phyloP scores from a whole-genome alignment of 2,797 vertebrate species.

The Alcedo quadribrachys region DNA sequence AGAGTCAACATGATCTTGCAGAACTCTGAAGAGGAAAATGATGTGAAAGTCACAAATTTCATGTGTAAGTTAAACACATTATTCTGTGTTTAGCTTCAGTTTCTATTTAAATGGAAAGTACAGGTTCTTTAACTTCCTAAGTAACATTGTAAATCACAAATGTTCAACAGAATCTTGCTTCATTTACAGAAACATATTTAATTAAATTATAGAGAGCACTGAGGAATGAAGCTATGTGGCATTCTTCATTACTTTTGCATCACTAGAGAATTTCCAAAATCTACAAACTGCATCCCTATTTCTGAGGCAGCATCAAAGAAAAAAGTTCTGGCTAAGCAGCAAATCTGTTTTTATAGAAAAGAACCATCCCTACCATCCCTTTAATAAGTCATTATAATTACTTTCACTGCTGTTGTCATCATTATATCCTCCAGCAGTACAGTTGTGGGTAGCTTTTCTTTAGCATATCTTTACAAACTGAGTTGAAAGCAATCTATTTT shows the following conservation, averaged over 20 bases:
- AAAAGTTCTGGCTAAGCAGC: background rate
- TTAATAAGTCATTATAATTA: background rate
- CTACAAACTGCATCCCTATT: background rate
- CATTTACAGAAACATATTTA: background rate
- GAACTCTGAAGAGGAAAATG: background rate
- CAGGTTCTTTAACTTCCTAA: background rate
- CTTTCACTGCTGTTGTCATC: background rate
- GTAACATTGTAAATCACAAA: background rate
- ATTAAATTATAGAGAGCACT: background rate
- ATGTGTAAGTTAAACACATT: background rate
- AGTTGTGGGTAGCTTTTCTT: background rate
- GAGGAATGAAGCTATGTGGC: background rate
- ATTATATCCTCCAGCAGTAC: background rate
- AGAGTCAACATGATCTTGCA: background rate
- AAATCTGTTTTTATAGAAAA: background rate
- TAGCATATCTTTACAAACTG: slow-evolving; percentile 12
- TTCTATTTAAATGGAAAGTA: background rate
- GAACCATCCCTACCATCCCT: background rate
- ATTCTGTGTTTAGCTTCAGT: background rate
- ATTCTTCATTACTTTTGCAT: background rate
- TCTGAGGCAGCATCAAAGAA: background rate
- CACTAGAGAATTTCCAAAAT: background rate
- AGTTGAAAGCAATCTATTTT: slow-evolving; percentile 45
- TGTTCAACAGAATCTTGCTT: background rate
- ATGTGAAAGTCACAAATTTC: background rate